Evolutionary conservation across 2,113 vertebrate species (phyloP), one percentile per base, ranked within the genome.

Genomic region (Spea bombifrons): DNA sequence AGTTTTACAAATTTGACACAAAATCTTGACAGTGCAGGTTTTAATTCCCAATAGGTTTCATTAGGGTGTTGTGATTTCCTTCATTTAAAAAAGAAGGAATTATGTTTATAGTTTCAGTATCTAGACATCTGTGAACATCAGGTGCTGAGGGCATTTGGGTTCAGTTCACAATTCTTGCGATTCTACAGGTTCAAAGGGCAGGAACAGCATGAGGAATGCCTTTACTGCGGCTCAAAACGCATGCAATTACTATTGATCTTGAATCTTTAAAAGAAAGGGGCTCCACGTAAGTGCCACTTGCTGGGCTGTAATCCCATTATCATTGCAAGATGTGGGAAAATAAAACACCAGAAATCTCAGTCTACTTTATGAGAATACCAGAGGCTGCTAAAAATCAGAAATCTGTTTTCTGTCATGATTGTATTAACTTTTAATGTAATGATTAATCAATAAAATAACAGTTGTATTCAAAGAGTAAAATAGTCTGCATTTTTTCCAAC

Each of bases 21-120:
- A 81, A 85, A 78, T 82, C 84, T 84, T 12, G 45, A 73, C 44
- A 72, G 49, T 16, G 17, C 45, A 59, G 30, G 6, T 74, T 86
- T 87, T 89, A 87, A 89, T 88, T 86, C 84, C 84, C 85, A 84
- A 83, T 87, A 89, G 88, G 88, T 89, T 84, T 85, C 81, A 83
- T 84, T 52, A 61, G 66, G 55, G 83, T 76, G 77, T 83, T 88
- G 78, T 75, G 80, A 82, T 86, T 87, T 61, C 65, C 75, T 86
- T 82, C 82, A 85, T 68, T 68, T 68, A 44, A 71, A 52, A 85
- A 81, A 72, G 76, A 83, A 73, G 75, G 83, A 85, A 86, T 87
- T 80, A 82, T 66, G 8, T 4, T 84, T 83, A 53, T 16, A 83
- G 66, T 82, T 86, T 79, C 78, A 80, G 75, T 69, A 82, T 87